Percentiles rank a stretch among this genome's conserved stretches.
Conservation (phyloP, 1,140 invertebrate genomes). For the Metaphire vulgaris region DNA sequence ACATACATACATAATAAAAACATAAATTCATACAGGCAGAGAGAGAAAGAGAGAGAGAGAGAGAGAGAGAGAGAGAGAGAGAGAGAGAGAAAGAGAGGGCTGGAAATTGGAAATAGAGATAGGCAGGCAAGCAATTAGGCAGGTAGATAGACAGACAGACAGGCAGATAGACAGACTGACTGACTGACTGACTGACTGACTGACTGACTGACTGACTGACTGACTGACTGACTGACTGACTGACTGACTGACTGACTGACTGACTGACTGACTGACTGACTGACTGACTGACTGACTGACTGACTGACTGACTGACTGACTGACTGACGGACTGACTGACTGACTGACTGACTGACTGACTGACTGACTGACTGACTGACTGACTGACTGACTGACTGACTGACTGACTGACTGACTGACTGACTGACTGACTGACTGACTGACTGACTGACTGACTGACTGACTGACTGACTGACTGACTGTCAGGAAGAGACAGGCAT, state of each 20-base stretch:
- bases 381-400: slow-evolving; percentile 31
- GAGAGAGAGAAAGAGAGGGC: too few species aligned
- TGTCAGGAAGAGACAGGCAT: background rate
- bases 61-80: too few species aligned
- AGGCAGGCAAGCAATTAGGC: slow-evolving; percentile 30
- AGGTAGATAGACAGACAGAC: too few species aligned
- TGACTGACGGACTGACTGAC: slow-evolving; percentile 26
- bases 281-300: slow-evolving; percentile 34
- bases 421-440: slow-evolving; percentile 34
- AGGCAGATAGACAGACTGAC: too few species aligned
- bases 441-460: slow-evolving; percentile 35
- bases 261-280: slow-evolving; percentile 35
- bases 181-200: slow-evolving; percentile 35
- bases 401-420: slow-evolving; percentile 35
- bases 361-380: slow-evolving; percentile 19
- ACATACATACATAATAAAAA: too few species aligned
- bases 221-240: slow-evolving; percentile 34
- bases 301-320: slow-evolving; percentile 34
- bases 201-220: slow-evolving; percentile 36
- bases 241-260: slow-evolving; percentile 32
- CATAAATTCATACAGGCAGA: too few species aligned
- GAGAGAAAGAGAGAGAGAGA: too few species aligned
- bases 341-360: background rate
- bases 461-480: slow-evolving; percentile 29
- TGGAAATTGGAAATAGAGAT: too few species aligned